A percentile compares a stretch with the other conserved stretches of the same genome.
phyloP scores from a whole-genome alignment of 2,113 vertebrate species.

The Oplegnathus fasciatus region DNA sequence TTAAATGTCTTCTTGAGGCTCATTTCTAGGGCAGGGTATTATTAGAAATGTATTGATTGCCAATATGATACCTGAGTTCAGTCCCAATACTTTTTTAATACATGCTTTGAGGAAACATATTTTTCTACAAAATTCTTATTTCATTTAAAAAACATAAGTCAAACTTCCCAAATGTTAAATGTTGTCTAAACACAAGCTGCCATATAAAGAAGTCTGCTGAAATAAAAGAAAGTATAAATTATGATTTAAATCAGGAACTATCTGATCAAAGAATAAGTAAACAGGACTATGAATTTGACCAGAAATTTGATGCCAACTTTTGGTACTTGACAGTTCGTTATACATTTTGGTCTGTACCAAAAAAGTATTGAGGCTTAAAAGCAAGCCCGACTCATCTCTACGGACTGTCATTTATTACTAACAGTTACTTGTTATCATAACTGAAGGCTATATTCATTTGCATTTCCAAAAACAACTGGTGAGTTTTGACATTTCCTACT shows the following conservation, averaged over 20 bases:
- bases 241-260: background rate
- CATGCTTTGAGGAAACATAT: background rate
- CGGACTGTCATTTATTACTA: background rate
- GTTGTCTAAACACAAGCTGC: background rate
- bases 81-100: background rate
- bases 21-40: too few relatives aligned
- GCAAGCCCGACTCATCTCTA: background rate
- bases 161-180: background rate
- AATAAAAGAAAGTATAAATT: background rate
- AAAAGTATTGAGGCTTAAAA: background rate
- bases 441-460: background rate
- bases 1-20: background rate
- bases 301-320: background rate
- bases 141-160: background rate
- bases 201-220: background rate
- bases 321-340: background rate
- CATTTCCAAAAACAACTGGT: background rate
- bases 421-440: background rate
- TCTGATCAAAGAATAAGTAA: background rate
- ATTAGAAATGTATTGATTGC: too few relatives aligned
- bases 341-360: background rate
- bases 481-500: background rate
- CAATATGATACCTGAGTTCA: too few relatives aligned
- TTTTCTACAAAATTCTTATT: too few relatives aligned
- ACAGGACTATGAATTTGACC: background rate